Percentiles rank a stretch among this genome's conserved stretches.
Evolutionary conservation across 2,888 invertebrate species (phyloP).

Genomic region (Epinotia ramella): DNA sequence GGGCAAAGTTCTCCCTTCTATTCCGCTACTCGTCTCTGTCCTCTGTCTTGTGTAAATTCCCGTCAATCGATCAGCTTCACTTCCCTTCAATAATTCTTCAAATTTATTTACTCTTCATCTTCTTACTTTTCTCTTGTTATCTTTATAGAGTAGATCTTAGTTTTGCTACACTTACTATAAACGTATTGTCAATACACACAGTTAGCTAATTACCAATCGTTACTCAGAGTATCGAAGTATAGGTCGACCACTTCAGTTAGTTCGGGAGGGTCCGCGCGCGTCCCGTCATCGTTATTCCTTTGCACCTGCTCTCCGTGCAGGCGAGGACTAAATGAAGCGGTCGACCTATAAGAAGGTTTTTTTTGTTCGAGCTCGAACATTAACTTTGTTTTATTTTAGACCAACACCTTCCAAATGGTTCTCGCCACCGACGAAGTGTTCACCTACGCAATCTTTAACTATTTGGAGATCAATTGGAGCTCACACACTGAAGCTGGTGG

Average conservation of each 20-base stretch:
- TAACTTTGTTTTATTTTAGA: conserved; percentile 80
- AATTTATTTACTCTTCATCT: neutral
- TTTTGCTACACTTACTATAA: neutral
- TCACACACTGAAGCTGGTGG: conserved; percentile 96
- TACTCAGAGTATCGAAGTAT: neutral
- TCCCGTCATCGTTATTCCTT: no score
- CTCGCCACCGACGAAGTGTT: conserved; percentile 96
- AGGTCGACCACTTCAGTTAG: no score
- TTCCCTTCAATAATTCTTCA: no score
- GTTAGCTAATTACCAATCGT: neutral
- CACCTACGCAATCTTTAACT: conserved; percentile 98
- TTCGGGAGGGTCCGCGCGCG: no score
- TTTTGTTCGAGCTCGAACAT: conserved; percentile 1
- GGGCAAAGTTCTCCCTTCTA: no score
- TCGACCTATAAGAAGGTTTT: neutral
- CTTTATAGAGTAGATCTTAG: neutral
- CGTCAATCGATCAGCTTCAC: no score
- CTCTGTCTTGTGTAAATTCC: no score
- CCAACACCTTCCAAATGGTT: conserved; percentile 98
- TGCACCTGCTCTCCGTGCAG: no score
- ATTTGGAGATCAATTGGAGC: conserved; percentile 95
- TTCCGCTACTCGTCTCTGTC: no score
- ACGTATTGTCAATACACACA: neutral
- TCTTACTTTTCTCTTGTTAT: neutral
- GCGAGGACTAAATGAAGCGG: no score